These are phyloP conservation scores for Cyclura pinguis DNA, from an alignment of 2,797 vertebrate genomes.

Conservation along the genomic window DNA sequence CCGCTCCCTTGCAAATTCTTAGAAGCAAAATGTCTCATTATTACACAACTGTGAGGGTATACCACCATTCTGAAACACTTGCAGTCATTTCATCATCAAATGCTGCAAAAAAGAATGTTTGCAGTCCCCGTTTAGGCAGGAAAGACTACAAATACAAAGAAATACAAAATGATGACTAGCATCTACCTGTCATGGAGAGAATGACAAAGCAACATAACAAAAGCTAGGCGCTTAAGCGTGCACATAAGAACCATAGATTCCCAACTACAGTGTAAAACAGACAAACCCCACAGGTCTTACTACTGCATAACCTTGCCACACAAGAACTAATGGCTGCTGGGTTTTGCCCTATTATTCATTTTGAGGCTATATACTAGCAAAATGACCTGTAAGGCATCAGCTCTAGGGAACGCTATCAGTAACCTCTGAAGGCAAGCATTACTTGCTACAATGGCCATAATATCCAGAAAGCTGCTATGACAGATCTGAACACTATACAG, in stretches of 20 bases:
- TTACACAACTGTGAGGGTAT: neutral
- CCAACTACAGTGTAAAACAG: neutral
- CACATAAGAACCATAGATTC: neutral
- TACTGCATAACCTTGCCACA: neutral
- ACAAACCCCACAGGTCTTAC: neutral
- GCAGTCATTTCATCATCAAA: neutral
- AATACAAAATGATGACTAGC: neutral
- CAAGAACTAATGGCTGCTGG: neutral
- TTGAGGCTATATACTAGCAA: neutral
- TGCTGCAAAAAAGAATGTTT: neutral
- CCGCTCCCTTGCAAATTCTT: neutral
- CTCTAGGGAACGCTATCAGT: neutral
- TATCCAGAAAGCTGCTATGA: neutral
- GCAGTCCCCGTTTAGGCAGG: neutral
- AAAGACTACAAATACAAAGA: neutral
- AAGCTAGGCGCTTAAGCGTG: neutral
- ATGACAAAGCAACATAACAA: neutral
- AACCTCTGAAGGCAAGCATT: neutral
- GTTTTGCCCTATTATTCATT: neutral
- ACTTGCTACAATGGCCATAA: neutral
- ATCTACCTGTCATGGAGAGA: neutral
- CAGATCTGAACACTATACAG: neutral
- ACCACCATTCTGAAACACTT: neutral
- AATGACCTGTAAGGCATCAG: neutral
- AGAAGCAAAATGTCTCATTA: neutral